Evolutionary conservation across 2,888 invertebrate species (phyloP).

Genomic region (Eremobia ochroleuca): DNA sequence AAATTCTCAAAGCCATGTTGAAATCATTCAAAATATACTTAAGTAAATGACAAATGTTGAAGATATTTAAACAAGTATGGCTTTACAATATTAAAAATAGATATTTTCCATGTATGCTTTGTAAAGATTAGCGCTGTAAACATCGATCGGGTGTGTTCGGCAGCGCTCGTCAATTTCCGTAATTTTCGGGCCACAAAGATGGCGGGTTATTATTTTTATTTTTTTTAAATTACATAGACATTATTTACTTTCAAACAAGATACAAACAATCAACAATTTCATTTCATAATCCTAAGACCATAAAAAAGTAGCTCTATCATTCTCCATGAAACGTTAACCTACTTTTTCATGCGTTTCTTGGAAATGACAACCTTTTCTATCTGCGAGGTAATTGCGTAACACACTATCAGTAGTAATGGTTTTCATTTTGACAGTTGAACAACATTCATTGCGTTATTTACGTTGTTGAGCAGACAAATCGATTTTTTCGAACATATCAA

Average conservation of each 20-base stretch:
- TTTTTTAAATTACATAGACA: neutral
- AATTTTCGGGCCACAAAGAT: conserved; percentile 51
- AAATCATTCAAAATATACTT: conserved; percentile 8
- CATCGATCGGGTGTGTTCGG: conserved; percentile 66
- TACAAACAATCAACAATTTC: neutral
- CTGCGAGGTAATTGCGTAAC: neutral
- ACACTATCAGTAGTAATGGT: too few species aligned
- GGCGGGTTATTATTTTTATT: conserved; percentile 13
- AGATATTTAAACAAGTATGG: conserved; percentile 46
- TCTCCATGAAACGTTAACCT: neutral
- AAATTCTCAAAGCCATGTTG: neutral
- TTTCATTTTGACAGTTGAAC: too few species aligned
- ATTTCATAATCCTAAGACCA: neutral
- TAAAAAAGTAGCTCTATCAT: neutral
- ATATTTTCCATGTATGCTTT: conserved; percentile 61
- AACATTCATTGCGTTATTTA: too few species aligned
- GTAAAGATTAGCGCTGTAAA: conserved; percentile 65
- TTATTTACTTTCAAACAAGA: neutral
- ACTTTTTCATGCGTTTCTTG: neutral
- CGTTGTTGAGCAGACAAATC: too few species aligned
- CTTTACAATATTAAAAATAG: conserved; percentile 62
- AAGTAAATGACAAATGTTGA: conserved; percentile 51
- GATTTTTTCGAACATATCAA: too few species aligned
- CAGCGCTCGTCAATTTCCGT: conserved; percentile 67
- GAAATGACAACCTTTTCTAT: neutral